phyloP scores from a whole-genome alignment of 2,888 invertebrate genomes.

The Latrodectus hesperus region DNA sequence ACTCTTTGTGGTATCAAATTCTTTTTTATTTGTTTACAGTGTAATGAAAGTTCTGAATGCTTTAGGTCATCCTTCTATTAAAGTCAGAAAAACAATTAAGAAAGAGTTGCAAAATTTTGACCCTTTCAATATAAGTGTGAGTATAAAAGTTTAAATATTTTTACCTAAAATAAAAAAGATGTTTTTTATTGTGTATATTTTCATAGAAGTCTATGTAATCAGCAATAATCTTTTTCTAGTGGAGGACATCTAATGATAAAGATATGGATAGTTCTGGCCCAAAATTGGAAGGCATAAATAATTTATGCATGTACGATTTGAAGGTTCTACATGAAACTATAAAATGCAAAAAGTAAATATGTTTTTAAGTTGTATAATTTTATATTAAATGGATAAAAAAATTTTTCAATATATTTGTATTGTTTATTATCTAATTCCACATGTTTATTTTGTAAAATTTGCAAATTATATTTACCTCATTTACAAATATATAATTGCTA shows the following conservation, averaged over 20 bases:
- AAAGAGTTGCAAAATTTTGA: conserved; percentile 26
- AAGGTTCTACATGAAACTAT: neutral
- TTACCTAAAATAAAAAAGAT: neutral
- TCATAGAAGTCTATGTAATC: neutral
- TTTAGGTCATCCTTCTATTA: conserved; percentile 41
- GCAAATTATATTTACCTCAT: no score
- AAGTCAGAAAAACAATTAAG: conserved; percentile 8
- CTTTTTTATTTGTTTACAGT: conserved; percentile 10
- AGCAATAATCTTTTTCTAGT: neutral
- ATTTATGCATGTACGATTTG: neutral
- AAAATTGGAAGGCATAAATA: neutral
- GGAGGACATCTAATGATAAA: neutral
- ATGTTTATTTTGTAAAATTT: no score
- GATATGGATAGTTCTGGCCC: neutral
- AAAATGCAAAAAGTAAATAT: neutral
- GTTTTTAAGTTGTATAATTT: neutral
- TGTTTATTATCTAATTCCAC: no score
- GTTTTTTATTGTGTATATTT: neutral
- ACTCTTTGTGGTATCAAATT: no score
- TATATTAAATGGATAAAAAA: neutral
- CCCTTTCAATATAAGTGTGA: neutral
- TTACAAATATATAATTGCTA: no score
- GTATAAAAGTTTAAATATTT: neutral
- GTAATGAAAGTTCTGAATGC: conserved; percentile 29
- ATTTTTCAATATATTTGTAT: no score